These are phyloP conservation scores for Aphelinus certus DNA, from an alignment of 1,140 invertebrate genomes.

Conservation along the genomic window DNA sequence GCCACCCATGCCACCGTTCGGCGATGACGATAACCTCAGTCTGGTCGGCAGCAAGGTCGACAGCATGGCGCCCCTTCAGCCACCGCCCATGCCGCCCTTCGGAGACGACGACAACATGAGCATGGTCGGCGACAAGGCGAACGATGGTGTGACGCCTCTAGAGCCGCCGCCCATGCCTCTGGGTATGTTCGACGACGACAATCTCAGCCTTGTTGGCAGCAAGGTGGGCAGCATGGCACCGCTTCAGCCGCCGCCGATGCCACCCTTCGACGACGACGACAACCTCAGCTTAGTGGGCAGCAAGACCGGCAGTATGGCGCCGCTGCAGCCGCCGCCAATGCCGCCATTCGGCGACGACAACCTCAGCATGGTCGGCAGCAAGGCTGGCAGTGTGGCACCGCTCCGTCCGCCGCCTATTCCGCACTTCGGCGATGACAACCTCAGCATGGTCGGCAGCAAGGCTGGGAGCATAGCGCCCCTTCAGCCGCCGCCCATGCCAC, in stretches of 20 bases:
- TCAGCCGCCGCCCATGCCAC: constrained; percentile 12
- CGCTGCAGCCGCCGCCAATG: neutral
- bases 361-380: neutral
- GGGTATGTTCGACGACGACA: constrained; percentile 51
- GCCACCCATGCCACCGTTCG: neutral
- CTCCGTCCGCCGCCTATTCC: constrained; percentile 38
- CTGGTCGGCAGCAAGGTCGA: neutral
- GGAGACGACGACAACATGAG: constrained; percentile 1
- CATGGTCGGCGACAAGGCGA: neutral
- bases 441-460: constrained; percentile 1
- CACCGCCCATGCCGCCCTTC: neutral
- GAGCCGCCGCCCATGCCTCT: constrained; percentile 46
- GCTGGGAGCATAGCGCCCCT: neutral
- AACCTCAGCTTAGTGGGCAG: neutral
- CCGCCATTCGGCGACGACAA: neutral
- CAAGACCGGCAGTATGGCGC: constrained; percentile 3
- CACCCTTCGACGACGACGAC: neutral
- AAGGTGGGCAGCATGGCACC: constrained; percentile 20
- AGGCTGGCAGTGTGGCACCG: neutral
- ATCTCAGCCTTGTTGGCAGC: constrained; percentile 14
- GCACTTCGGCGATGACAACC: constrained; percentile 48
- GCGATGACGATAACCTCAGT: neutral
- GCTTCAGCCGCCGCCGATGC: constrained; percentile 15
- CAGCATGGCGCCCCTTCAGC: neutral
- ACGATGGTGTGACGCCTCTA: neutral